Base-by-base conservation (phyloP, 2,113 vertebrate species). In the Paramisgurnus dabryanus region DNA sequence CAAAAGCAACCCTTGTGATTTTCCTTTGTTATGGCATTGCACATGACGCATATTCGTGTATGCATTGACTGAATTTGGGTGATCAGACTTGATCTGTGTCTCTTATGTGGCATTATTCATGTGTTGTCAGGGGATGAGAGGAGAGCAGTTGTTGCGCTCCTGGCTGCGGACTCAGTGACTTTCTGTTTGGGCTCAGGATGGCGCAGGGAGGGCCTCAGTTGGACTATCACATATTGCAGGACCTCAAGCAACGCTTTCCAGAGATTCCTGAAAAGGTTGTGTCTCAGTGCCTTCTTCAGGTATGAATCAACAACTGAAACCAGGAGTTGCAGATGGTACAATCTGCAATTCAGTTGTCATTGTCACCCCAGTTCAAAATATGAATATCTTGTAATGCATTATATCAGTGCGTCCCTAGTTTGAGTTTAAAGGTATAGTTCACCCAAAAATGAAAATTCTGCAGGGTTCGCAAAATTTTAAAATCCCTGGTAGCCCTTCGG, bases 181-280 rank as follows among this genome's bases (percentile, higher is more conserved):
- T 91, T 90, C 68, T 73, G 91, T 86, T 88, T 89, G 81, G 70
- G 87, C 90, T 94, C 92, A 95, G 94, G 93, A 99, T 99, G 98
- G 98, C 97, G 92, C 96, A 99, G 89, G 93, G 94, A 88, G 94
- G 93, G 87, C 93, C 94, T 81, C 96, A 97, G 85, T 92, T 97
- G 60, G 96, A 99, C 27, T 92, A 94, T 89, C 95, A 98, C 93
- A 92, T 98, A 91, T 95, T 98, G 91, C 96, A 96, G 90, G 97
- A 99, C 90, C 98, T 99, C 86, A 97, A 96, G 85, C 97, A 98
- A 86, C 96, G 95, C 82, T 99, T 99, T 87, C 98, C 98, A 75
- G 97, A 99, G 94, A 99, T 99, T 92, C 98, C 98, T 69, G 97
- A 97, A 87, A 94, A 92, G 12, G 96, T 99, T 74, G 96, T 99